Base-by-base conservation (phyloP, 2,888 invertebrate species). In the Latrodectus hesperus region DNA sequence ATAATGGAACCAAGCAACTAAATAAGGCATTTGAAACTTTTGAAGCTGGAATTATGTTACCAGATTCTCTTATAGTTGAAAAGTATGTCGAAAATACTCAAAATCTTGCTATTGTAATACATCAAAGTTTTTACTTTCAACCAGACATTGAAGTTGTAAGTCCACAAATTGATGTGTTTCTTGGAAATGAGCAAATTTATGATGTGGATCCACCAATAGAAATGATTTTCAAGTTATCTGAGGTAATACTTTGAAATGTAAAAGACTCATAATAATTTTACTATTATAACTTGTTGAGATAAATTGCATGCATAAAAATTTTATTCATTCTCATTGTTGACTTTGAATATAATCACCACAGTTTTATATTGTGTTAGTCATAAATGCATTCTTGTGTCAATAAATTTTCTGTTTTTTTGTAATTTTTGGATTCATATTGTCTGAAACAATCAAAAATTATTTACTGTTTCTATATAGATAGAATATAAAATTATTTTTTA, bases 171-270 rank as follows among this genome's bases (percentile, higher is more conserved):
- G 70, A 65, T 38, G 80, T 70, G 64, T 68, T 26, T 53, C 22
- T 85, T 3, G 68, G 75, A 64, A 70, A 22, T n/a, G 60, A n/a
- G 6, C 26, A 67, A 14, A 67, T 70, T 8, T 75, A 79, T 68
- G 75, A 79, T 16, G 64, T 85, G 22, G 68, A 85, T 85, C 79
- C 79, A 60, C 79, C 79, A 52, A n/a, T 85, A n/a, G 55, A 65
- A 64, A 75, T 85, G 70, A 22, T 68, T 22, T 85, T 85, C 80
- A 74, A 70, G 60, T 17, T 85, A 17, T n/a, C 67, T 8, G 14
- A 75, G 85, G 85, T 85, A 74, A 84, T 38, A 38, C 38, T 38
- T 22, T 22, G 22, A 22, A 22, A 22, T 22, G 22, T 22, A 1
- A 22, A 22, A 22, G 1, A 38, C 38, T 38, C 38, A 38, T 38